Evolutionary conservation across 2,888 invertebrate species (phyloP), one percentile per base, ranked within the genome.

Genomic region (Limnephilus auricula): DNA sequence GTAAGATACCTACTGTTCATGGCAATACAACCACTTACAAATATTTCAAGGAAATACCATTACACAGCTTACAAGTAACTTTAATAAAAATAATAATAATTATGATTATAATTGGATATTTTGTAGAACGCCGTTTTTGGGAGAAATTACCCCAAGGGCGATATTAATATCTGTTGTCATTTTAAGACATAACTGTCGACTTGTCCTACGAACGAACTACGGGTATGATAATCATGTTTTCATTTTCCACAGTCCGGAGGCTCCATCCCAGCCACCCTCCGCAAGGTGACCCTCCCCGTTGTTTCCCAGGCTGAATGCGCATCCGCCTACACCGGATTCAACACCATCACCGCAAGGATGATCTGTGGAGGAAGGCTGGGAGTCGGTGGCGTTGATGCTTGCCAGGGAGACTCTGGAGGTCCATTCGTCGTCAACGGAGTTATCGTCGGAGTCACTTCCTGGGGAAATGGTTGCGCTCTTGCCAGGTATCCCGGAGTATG

Each of bases 321-420:
- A 0, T 93, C 93, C 0, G 95, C 95, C 6, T 96, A 96, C 93
- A 92, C 93, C 0, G 94, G 94, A 31, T 94, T 95, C 34, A 94
- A 94, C 2, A 92, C 93, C 0, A 94, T 96, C n/a, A 94, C 94
- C 0, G 92, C 94, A 5, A 95, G 95, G 13, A 96, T 96, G 96
- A 92, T 96, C 12, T 96, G 96, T 93, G 96, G 96, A 1, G 94
- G 94, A 32, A 94, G 94, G 2, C 90, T 93, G 2, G 93, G 94
- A 4, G 95, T 95, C 2, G 94, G 95, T 0, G 94, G 94, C 65
- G 94, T 94, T 92, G 96, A 96, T 91, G 95, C 96, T 2, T 96
- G 96, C 92, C 95, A 96, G 94, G 96, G 96, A 0, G 96, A 96
- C 94, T 96, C 96, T n/a, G 96, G 96, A 6, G 96, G 96, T 31